A percentile compares a stretch with the other conserved stretches of the same genome.
These are phyloP conservation scores for Valencia hispanica DNA, from an alignment of 2,797 vertebrate genomes.

Conservation along the genomic window DNA sequence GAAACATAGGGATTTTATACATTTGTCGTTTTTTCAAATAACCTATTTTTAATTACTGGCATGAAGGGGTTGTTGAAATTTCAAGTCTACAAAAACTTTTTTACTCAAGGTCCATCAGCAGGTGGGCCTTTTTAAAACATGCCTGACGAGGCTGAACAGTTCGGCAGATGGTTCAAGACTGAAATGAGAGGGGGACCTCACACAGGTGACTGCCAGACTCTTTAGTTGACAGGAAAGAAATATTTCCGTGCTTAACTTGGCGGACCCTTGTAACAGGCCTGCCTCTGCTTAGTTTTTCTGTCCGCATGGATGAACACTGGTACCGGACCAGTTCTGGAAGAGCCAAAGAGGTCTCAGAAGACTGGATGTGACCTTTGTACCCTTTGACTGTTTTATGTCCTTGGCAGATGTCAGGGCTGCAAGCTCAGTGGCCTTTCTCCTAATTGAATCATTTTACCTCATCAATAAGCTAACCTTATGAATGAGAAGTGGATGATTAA, in stretches of 20 bases:
- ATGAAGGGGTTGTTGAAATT: neutral
- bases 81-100: constrained; percentile 22
- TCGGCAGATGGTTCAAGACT: constrained; percentile 49
- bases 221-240: constrained; percentile 81
- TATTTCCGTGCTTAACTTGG: constrained; percentile 82
- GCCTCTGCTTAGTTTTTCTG: constrained; percentile 72
- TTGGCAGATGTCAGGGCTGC: constrained; percentile 49
- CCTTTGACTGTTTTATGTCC: constrained; percentile 55
- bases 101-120: constrained; percentile 35
- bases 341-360: constrained; percentile 67
- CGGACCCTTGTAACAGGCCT: constrained; percentile 64
- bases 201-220: constrained; percentile 74
- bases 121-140: constrained; percentile 27
- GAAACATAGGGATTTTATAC: neutral
- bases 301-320: constrained; percentile 65
- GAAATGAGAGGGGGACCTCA: constrained; percentile 67
- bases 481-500: constrained; percentile 65
- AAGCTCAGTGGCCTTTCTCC: constrained; percentile 53
- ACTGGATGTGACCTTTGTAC: constrained; percentile 63
- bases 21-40: neutral
- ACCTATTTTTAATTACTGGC: neutral
- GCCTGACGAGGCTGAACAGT: constrained; percentile 45
- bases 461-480: constrained; percentile 54
- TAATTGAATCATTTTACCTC: constrained; percentile 39
- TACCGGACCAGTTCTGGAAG: constrained; percentile 62